Evolutionary conservation across 2,113 vertebrate species (phyloP).

Genomic region (Mastomys coucha): DNA sequence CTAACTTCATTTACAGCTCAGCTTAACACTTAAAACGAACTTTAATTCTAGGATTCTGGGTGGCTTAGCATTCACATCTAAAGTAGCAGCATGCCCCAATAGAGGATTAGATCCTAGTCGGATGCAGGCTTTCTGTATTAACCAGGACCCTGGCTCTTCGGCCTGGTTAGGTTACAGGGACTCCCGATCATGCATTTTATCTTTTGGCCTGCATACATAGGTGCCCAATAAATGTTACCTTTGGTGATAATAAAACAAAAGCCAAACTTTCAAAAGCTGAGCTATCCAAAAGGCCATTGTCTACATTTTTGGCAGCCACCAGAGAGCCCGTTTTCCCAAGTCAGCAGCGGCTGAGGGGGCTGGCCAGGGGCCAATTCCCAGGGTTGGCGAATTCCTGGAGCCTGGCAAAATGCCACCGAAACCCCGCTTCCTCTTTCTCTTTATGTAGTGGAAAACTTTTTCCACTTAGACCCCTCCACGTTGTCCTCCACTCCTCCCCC

Average conservation of each 20-base stretch:
- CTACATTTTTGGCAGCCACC: constrained; percentile 75
- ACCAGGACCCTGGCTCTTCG: constrained; percentile 52
- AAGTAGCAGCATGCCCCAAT: neutral
- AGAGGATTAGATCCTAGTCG: constrained; percentile 59
- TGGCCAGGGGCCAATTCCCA: constrained; percentile 81
- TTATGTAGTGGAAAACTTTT: constrained; percentile 75
- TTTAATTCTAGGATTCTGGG: constrained; percentile 26
- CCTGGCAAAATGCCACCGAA: constrained; percentile 79
- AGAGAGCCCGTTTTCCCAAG: constrained; percentile 78
- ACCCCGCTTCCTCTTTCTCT: constrained; percentile 79
- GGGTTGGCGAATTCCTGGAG: constrained; percentile 79
- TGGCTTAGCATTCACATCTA: neutral
- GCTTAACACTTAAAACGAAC: constrained; percentile 19
- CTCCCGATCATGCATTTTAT: constrained; percentile 80
- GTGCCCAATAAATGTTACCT: constrained; percentile 80
- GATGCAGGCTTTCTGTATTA: constrained; percentile 64
- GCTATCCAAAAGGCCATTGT: constrained; percentile 80
- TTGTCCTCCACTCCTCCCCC: neutral
- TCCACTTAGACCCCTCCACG: neutral
- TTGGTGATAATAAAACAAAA: constrained; percentile 80
- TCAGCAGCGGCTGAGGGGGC: constrained; percentile 76
- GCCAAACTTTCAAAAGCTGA: constrained; percentile 74
- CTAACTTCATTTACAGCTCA: neutral
- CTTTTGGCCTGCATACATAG: constrained; percentile 69
- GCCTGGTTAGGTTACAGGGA: constrained; percentile 67